These are phyloP conservation scores for Tolypeutes matacus DNA, from an alignment of 2,797 vertebrate genomes.

Conservation along the genomic window DNA sequence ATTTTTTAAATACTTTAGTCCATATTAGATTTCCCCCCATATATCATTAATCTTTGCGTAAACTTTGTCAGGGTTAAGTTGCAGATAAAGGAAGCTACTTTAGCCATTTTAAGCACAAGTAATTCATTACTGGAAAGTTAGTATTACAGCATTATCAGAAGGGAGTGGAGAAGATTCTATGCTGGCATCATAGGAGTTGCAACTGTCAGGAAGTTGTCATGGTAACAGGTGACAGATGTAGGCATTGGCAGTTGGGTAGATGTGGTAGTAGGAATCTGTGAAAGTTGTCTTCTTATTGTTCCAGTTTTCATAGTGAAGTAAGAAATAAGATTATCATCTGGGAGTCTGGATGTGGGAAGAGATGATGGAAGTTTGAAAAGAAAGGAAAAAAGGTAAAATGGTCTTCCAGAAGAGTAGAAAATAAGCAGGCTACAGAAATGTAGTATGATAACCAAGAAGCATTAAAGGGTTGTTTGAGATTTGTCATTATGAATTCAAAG, in stretches of 20 bases:
- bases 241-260: neutral
- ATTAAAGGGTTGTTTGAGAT: neutral
- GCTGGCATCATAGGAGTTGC: neutral
- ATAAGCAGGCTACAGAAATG: neutral
- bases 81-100: neutral
- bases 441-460: neutral
- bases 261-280: neutral
- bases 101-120: slow-evolving; percentile 13
- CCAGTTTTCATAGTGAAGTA: neutral
- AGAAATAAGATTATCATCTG: neutral
- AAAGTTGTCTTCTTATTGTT: slow-evolving; percentile 3
- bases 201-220: neutral
- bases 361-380: neutral
- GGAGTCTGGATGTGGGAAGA: neutral
- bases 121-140: neutral
- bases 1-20: neutral
- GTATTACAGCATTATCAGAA: neutral
- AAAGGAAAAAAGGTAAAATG: slow-evolving; percentile 11
- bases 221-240: neutral
- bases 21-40: neutral
- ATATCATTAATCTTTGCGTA: neutral
- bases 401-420: neutral
- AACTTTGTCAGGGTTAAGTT: neutral
- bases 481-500: neutral
- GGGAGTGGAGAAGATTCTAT: neutral